Base-by-base conservation (phyloP, 2,113 vertebrate species). In the Phainopepla nitens region DNA sequence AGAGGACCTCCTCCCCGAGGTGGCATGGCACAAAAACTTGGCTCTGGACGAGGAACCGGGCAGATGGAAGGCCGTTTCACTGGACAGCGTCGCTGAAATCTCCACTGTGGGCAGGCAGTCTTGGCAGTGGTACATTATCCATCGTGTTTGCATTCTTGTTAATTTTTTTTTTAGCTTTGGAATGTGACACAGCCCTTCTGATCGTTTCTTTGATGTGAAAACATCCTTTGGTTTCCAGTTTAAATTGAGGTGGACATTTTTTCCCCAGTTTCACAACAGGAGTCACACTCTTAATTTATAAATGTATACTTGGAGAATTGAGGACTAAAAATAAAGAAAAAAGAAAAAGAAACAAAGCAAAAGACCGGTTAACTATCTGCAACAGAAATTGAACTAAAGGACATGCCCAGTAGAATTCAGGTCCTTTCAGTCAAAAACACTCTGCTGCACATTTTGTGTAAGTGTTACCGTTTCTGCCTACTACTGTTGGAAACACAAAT, bases 111-210 rank as follows among this genome's bases (percentile, higher is more conserved):
- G 94, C 97, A 94, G 51, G 57, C 97, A 84, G 96, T 95, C 92
- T 94, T 89, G 98, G 98, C 98, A 98, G 98, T 98, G 98, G 98
- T 98, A 98, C 98, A 97, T 98, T 97, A 98, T 98, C 99, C 98
- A 98, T 99, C 98, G 98, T 99, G 98, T 99, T 99, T 98, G 98
- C 98, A 98, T 99, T 99, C 98, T 99, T 98, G 98, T 99, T 98
- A 97, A 98, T 97, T 97, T 98, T 86, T 97, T 98, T 93, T 98
- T 98, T 98, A 98, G 98, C 98, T 99, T 99, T 99, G 98, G 98
- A 99, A 99, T 99, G 98, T 99, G 99, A 99, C 98, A 99, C 98
- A 98, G 98, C 98, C 98, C 98, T 98, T 98, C 98, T 98, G 98
- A 98, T 98, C 95, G 97, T 99, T 99, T 98, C 98, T 99, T 98